phyloP scores from a whole-genome alignment of 2,888 invertebrate genomes.

The Dascillus cervinus region DNA sequence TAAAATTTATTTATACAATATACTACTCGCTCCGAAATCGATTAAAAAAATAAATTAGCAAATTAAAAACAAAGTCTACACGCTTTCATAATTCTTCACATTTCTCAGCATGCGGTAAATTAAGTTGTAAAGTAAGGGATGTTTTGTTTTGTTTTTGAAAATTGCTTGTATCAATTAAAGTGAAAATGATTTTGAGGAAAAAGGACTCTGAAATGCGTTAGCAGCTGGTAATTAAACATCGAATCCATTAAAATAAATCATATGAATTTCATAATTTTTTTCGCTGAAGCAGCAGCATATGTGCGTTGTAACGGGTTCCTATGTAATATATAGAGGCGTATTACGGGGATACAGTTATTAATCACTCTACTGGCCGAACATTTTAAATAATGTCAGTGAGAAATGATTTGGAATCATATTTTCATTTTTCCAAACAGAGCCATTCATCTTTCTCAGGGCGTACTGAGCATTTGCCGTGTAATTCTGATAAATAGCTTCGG shows the following conservation, averaged over 20 bases:
- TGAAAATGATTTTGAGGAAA: too few species aligned
- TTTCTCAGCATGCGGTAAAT: too few species aligned
- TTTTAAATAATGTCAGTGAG: slow-evolving; percentile 36
- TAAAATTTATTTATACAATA: slow-evolving; percentile 9
- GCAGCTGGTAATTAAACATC: slow-evolving; percentile 25
- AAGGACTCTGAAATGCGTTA: slow-evolving; percentile 22
- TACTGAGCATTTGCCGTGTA: slow-evolving; percentile 21
- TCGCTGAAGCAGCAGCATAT: too few species aligned
- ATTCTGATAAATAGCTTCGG: slow-evolving; percentile 28
- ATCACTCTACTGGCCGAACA: slow-evolving; percentile 26
- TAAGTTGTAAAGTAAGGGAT: too few species aligned
- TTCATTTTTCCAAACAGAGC: slow-evolving; percentile 33
- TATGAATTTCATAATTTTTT: slow-evolving; percentile 24
- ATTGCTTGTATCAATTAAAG: too few species aligned
- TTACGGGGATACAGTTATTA: slow-evolving; percentile 26
- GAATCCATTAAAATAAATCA: slow-evolving; percentile 26
- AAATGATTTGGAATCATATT: slow-evolving; percentile 36
- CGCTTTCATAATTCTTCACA: too few species aligned
- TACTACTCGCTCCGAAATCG: too few species aligned
- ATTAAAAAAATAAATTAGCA: too few species aligned
- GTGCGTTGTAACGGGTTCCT: background rate
- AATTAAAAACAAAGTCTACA: too few species aligned
- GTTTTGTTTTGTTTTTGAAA: too few species aligned
- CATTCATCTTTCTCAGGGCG: slow-evolving; percentile 33
- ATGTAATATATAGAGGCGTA: slow-evolving; percentile 26